Conservation (phyloP, 2,113 vertebrate species). For the Sinosuthora webbiana region DNA sequence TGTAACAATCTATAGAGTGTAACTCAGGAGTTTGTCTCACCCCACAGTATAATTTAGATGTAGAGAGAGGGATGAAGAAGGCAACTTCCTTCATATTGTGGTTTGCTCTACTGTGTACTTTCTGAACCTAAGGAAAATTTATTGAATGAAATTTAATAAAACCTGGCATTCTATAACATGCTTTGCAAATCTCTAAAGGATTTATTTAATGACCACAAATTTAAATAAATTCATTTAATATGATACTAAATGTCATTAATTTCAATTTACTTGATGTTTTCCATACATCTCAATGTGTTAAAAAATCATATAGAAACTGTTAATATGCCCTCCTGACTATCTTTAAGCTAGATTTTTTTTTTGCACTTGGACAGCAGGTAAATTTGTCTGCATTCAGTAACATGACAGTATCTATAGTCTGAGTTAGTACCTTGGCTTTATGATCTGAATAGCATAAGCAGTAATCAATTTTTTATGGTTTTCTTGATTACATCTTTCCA, state of each 20-base stretch:
- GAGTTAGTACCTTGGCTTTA: background rate
- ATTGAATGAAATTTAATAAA: background rate
- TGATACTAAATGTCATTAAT: background rate
- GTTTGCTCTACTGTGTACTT: background rate
- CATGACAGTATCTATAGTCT: background rate
- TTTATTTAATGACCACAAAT: background rate
- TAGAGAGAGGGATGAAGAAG: background rate
- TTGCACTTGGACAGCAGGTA: background rate
- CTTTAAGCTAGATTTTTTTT: background rate
- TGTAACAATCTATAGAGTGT: background rate
- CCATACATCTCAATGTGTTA: background rate
- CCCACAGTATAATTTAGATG: background rate
- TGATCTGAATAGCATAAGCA: background rate
- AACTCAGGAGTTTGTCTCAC: background rate
- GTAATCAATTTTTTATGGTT: background rate
- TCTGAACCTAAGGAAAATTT: background rate
- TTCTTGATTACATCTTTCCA: background rate
- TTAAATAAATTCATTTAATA: background rate
- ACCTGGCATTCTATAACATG: background rate
- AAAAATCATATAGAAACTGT: background rate
- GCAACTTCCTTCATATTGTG: background rate
- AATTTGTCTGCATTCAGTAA: background rate
- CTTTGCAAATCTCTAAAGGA: background rate
- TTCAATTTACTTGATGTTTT: background rate
- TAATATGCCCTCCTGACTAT: background rate